phyloP scores from a whole-genome alignment of 2,797 vertebrate species.

The Pristis pectinata region DNA sequence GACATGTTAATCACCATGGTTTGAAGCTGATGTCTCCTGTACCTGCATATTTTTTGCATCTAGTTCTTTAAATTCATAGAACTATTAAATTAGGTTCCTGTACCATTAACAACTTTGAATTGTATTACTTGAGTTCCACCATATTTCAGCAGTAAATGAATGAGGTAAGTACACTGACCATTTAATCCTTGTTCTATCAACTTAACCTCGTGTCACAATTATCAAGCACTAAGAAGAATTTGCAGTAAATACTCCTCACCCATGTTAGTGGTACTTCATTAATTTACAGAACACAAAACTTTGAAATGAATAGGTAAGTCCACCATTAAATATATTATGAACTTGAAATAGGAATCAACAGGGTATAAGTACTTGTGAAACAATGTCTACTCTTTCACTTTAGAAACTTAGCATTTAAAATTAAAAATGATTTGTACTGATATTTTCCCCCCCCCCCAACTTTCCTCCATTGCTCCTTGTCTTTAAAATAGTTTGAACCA shows the following conservation, averaged over 20 bases:
- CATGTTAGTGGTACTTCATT: background rate
- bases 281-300: background rate
- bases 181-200: background rate
- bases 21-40: background rate
- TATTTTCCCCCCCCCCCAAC: background rate
- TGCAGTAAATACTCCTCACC: background rate
- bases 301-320: background rate
- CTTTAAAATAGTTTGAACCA: background rate
- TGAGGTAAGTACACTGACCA: background rate
- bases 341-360: no score
- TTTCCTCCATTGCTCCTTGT: background rate
- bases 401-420: background rate
- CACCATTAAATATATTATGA: background rate
- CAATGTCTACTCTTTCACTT: background rate
- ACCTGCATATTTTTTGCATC: background rate
- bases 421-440: background rate
- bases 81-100: background rate
- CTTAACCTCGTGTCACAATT: background rate
- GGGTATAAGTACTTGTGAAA: background rate
- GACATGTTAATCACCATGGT: background rate
- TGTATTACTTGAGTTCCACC: background rate
- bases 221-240: background rate
- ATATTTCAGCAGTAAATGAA: constrained; percentile 14
- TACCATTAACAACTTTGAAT: background rate
- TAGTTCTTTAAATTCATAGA: background rate